Evolutionary conservation across 1,140 invertebrate genomes (phyloP).

Genomic region (Stenopsyche tienmushanensis): DNA sequence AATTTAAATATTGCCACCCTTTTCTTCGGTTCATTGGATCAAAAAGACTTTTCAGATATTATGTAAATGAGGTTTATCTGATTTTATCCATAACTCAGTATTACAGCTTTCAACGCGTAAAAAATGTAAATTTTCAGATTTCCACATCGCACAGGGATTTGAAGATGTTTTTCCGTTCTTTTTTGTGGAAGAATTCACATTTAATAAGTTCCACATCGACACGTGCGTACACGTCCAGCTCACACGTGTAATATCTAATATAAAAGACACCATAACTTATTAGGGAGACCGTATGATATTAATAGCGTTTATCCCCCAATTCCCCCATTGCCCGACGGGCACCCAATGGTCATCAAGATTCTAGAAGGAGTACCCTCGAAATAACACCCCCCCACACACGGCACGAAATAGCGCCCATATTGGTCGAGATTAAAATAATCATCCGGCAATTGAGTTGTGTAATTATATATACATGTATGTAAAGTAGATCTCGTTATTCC

Average conservation of each 20-base stretch:
- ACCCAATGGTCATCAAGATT: no score
- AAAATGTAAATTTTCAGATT: not conserved
- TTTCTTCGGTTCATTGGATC: no score
- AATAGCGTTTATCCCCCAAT: constrained; percentile 19
- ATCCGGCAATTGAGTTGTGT: no score
- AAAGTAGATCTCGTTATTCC: no score
- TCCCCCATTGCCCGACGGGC: not conserved
- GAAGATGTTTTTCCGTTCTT: not conserved
- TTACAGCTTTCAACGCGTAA: no score
- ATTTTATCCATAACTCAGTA: no score
- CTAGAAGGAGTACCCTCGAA: no score
- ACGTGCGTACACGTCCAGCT: not conserved
- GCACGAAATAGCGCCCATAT: not conserved
- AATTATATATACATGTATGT: no score
- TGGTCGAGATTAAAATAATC: no score
- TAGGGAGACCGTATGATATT: constrained; percentile 36
- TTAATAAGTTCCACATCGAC: not conserved
- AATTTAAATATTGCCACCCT: no score
- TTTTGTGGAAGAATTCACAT: not conserved
- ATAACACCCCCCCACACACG: not conserved
- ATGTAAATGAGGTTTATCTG: no score
- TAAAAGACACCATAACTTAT: constrained; percentile 36
- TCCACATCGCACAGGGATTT: not conserved
- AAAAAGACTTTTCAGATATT: no score
- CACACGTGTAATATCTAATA: constrained; percentile 35